These are phyloP conservation scores for Centroberyx gerrardi DNA, from an alignment of 2,797 vertebrate species.

Conservation along the genomic window DNA sequence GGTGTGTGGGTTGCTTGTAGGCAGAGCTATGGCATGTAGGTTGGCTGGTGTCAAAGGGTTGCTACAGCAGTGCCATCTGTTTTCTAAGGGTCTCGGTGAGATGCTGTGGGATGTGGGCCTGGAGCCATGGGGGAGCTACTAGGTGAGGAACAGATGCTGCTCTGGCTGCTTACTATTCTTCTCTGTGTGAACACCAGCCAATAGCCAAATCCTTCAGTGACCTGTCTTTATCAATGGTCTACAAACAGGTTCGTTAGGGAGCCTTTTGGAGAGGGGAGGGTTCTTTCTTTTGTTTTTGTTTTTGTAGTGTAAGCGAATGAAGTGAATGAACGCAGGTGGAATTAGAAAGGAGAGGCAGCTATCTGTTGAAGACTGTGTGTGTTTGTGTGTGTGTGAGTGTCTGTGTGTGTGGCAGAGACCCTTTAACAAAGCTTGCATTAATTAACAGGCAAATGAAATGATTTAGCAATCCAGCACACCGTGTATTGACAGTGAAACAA, in stretches of 20 bases:
- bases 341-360: slow-evolving; percentile 34
- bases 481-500: too few species aligned
- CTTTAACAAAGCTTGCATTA: too few species aligned
- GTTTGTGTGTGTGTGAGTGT: too few species aligned
- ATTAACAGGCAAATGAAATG: too few species aligned
- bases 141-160: slow-evolving; percentile 69
- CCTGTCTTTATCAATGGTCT: too few species aligned
- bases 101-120: slow-evolving; percentile 61
- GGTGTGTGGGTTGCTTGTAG: slow-evolving; percentile 1
- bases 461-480: too few species aligned
- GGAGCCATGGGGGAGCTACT: slow-evolving; percentile 51
- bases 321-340: slow-evolving; percentile 50
- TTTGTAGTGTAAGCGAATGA: slow-evolving; percentile 3
- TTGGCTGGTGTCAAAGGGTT: slow-evolving; percentile 39
- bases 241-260: too few species aligned
- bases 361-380: too few species aligned
- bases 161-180: slow-evolving; percentile 69
- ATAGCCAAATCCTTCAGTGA: slow-evolving; percentile 36
- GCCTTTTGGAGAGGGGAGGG: too few species aligned
- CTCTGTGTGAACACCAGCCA: slow-evolving; percentile 44
- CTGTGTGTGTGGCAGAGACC: too few species aligned
- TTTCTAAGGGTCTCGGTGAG: slow-evolving; percentile 61
- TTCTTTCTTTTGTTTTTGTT: too few species aligned
- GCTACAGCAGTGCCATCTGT: slow-evolving; percentile 57
- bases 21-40: slow-evolving; percentile 41